phyloP scores from a whole-genome alignment of 1,140 invertebrate species.

The Neuroterus valhalla region DNA sequence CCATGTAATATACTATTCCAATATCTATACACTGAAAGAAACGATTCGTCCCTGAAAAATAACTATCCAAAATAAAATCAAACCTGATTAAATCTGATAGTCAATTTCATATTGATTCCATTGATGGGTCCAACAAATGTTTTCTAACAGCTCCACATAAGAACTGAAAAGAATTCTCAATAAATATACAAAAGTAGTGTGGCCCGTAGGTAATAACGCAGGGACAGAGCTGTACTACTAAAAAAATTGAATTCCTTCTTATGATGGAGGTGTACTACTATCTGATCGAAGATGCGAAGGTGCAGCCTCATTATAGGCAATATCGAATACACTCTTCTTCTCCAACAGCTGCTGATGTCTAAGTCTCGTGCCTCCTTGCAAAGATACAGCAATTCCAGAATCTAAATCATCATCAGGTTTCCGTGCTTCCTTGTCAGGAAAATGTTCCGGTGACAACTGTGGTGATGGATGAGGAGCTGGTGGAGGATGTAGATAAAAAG shows the following conservation, averaged over 20 bases:
- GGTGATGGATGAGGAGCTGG: slow-evolving; percentile 79
- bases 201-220: too few relatives aligned
- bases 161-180: neutral
- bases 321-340: slow-evolving; percentile 95
- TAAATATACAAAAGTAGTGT: too few relatives aligned
- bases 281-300: slow-evolving; percentile 79
- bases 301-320: slow-evolving; percentile 91
- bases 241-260: slow-evolving; percentile 35
- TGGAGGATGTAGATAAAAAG: slow-evolving; percentile 81
- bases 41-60: neutral
- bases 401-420: slow-evolving; percentile 80
- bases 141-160: neutral
- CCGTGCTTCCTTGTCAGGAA: slow-evolving; percentile 27
- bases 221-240: too few relatives aligned
- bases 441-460: slow-evolving; percentile 69
- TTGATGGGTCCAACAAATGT: neutral
- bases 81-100: neutral
- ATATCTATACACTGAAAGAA: slow-evolving; percentile 6
- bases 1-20: too few relatives aligned
- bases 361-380: slow-evolving; percentile 74
- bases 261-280: slow-evolving; percentile 74
- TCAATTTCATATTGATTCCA: neutral
- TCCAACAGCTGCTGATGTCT: slow-evolving; percentile 84
- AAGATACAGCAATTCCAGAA: slow-evolving; percentile 84
- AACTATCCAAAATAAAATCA: neutral